These are phyloP conservation scores for Porites australiensis DNA, from an alignment of 64 coral and sea anemone species.

Conservation along the genomic window DNA sequence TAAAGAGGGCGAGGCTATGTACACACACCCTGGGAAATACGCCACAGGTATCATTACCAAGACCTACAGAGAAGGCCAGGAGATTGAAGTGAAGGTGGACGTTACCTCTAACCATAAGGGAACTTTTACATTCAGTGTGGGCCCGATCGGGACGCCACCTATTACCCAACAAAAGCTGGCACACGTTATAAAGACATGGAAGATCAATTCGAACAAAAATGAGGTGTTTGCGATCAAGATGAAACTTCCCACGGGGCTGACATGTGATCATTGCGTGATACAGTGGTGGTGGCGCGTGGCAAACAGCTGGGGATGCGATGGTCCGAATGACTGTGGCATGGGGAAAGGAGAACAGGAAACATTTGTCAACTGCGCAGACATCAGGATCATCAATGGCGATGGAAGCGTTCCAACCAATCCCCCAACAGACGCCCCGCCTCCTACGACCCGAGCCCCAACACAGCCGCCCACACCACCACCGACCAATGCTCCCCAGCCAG, in stretches of 20 bases:
- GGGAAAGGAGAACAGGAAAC: constrained; percentile 80
- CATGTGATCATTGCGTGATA: constrained; percentile 84
- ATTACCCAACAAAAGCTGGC: constrained; percentile 62
- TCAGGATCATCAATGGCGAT: constrained; percentile 53
- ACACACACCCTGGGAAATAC: constrained; percentile 62
- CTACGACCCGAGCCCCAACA: background rate
- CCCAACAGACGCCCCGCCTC: constrained; percentile 50
- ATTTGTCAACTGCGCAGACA: constrained; percentile 81
- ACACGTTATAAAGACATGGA: constrained; percentile 41
- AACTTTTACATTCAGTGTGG: constrained; percentile 69
- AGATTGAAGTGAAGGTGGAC: constrained; percentile 42
- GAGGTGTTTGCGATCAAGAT: constrained; percentile 24
- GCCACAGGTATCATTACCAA: constrained; percentile 66
- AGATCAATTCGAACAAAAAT: background rate
- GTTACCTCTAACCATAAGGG: constrained; percentile 78
- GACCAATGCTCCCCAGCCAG: constrained; percentile 48
- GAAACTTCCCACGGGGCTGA: constrained; percentile 50
- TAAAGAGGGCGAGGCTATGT: background rate
- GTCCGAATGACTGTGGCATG: constrained; percentile 46
- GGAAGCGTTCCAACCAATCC: constrained; percentile 33
- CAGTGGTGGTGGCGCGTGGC: constrained; percentile 88
- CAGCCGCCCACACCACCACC: background rate
- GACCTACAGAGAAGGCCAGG: constrained; percentile 49
- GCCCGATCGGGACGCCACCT: constrained; percentile 11
- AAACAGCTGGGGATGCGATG: constrained; percentile 87